These are phyloP conservation scores for Drosophila austrosaltans DNA, from an alignment of 2,888 invertebrate genomes.

Conservation along the genomic window DNA sequence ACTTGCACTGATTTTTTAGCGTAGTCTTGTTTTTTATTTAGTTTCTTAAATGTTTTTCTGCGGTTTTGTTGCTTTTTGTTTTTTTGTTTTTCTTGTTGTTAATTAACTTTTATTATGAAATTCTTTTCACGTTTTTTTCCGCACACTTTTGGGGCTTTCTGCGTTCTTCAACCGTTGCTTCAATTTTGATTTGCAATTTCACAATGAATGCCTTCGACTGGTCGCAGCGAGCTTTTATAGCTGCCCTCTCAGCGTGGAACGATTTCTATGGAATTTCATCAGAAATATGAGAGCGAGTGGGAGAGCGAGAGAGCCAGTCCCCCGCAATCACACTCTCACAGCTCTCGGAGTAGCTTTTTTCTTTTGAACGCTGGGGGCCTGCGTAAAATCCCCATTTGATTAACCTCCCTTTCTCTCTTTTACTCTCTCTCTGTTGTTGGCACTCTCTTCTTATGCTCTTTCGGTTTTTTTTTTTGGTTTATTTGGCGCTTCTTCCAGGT, in stretches of 20 bases:
- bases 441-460: conserved; percentile 18
- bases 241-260: conserved; percentile 60
- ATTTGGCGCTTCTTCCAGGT: conserved; percentile 43
- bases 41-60: conserved; percentile 81
- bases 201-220: conserved; percentile 79
- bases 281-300: conserved; percentile 50
- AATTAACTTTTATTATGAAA: conserved; percentile 80
- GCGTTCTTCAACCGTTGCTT: conserved; percentile 67
- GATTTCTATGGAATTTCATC: conserved; percentile 76
- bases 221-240: conserved; percentile 77
- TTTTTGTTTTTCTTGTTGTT: conserved; percentile 55
- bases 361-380: conserved; percentile 32
- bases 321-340: too few relatives aligned
- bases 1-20: conserved; percentile 54
- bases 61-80: conserved; percentile 36
- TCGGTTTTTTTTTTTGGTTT: conserved; percentile 7
- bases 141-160: conserved; percentile 50
- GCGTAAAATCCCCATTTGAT: conserved; percentile 39
- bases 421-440: background rate
- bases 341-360: conserved; percentile 10
- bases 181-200: conserved; percentile 83
- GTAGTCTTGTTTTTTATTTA: conserved; percentile 48
- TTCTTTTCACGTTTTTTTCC: conserved; percentile 72
- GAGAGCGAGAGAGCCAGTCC: conserved; percentile 13
- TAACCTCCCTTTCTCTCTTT: conserved; percentile 5